A percentile compares a stretch with the other conserved stretches of the same genome.
These are phyloP conservation scores for Chrysina gloriosa DNA, from an alignment of 2,888 invertebrate species.

Conservation along the genomic window DNA sequence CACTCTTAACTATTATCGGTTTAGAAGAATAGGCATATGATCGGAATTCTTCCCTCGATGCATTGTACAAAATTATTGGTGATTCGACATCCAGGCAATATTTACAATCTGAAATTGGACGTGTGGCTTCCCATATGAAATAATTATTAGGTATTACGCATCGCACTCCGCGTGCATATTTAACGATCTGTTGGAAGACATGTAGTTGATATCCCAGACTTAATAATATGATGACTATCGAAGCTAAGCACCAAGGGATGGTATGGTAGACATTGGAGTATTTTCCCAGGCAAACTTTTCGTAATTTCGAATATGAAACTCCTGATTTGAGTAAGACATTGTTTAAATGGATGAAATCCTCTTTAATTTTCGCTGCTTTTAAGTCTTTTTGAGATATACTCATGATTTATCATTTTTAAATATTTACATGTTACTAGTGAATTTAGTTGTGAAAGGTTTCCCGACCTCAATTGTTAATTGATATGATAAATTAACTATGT, in stretches of 20 bases:
- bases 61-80: slow-evolving; percentile 76
- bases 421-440: not conserved
- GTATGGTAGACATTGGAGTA: not conserved
- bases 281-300: slow-evolving; percentile 46
- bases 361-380: slow-evolving; percentile 48
- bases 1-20: slow-evolving; percentile 84
- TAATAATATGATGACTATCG: slow-evolving; percentile 41
- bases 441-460: not conserved
- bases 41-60: slow-evolving; percentile 76
- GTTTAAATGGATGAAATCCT: slow-evolving; percentile 53
- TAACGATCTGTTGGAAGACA: slow-evolving; percentile 48
- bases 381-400: slow-evolving; percentile 4
- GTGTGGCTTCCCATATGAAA: slow-evolving; percentile 86
- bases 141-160: slow-evolving; percentile 88
- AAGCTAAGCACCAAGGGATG: slow-evolving; percentile 29
- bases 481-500: no score
- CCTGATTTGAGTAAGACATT: slow-evolving; percentile 52
- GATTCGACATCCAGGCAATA: slow-evolving; percentile 78
- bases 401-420: slow-evolving; percentile 16
- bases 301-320: slow-evolving; percentile 50
- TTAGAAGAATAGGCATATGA: slow-evolving; percentile 81
- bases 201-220: slow-evolving; percentile 46
- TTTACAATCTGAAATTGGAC: slow-evolving; percentile 84
- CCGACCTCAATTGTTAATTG: not conserved
- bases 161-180: slow-evolving; percentile 69